Conservation (phyloP, 1,140 invertebrate genomes). For the Euschistus heros region DNA sequence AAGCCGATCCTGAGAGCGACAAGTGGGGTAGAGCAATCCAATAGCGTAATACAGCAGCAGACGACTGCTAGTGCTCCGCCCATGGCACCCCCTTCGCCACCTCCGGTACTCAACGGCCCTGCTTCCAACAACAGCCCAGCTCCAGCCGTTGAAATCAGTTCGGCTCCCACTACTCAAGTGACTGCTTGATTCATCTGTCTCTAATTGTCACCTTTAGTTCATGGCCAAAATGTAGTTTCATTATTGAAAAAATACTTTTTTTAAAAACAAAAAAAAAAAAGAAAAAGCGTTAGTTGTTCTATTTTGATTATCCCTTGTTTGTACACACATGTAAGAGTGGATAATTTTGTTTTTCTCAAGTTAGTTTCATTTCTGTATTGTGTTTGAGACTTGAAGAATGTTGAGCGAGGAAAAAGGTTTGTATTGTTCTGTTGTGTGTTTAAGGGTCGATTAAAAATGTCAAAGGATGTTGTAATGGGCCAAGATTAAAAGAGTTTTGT, state of each 20-base stretch:
- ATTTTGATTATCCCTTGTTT: conserved; percentile 5
- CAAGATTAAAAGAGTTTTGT: too few relatives aligned
- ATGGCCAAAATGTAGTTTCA: background rate
- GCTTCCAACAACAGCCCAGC: conserved; percentile 34
- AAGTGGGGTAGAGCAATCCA: background rate
- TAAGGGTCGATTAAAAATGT: conserved; percentile 4
- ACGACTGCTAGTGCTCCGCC: conserved; percentile 39
- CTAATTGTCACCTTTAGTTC: background rate
- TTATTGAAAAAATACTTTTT: too few relatives aligned
- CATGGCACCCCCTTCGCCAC: conserved; percentile 30
- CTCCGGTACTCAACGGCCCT: conserved; percentile 40
- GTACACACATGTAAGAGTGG: background rate
- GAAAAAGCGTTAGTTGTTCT: background rate
- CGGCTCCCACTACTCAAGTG: background rate
- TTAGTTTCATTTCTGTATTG: conserved; percentile 1
- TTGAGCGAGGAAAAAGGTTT: background rate
- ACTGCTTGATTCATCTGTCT: background rate
- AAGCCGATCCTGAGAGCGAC: conserved; percentile 32
- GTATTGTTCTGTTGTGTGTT: conserved; percentile 1
- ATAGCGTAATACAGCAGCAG: background rate
- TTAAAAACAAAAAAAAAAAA: background rate
- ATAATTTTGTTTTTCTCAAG: conserved; percentile 1
- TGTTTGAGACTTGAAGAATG: background rate
- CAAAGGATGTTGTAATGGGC: background rate
- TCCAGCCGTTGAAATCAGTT: conserved; percentile 38